These are phyloP conservation scores for Athalia circularis DNA, from an alignment of 2,888 invertebrate species.

Conservation along the genomic window DNA sequence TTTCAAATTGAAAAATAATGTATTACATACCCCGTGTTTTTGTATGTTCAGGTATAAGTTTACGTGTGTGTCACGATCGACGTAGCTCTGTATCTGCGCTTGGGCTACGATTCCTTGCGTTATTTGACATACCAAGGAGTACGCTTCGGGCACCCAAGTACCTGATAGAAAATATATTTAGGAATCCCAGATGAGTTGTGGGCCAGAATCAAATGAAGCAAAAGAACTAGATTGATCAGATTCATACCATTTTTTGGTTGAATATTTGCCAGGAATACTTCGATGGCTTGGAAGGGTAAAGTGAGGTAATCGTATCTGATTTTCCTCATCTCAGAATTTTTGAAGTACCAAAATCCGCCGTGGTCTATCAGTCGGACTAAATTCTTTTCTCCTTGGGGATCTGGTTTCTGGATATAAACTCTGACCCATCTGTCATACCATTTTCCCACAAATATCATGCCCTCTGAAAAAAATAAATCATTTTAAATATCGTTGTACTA, in stretches of 20 bases:
- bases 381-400: conserved; percentile 83
- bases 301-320: conserved; percentile 95
- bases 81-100: conserved; percentile 91
- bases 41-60: conserved; percentile 87
- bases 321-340: conserved; percentile 88
- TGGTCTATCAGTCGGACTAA: conserved; percentile 95
- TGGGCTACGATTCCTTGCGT: conserved; percentile 90
- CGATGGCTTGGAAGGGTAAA: conserved; percentile 97
- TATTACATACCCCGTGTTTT: conserved; percentile 82
- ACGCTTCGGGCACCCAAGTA: conserved; percentile 87
- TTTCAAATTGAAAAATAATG: not conserved
- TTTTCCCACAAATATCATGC: conserved; percentile 92
- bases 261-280: conserved; percentile 94
- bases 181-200: conserved; percentile 11
- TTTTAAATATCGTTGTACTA: conserved; percentile 10
- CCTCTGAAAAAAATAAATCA: conserved; percentile 77
- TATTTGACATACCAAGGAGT: conserved; percentile 85
- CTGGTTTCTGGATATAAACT: conserved; percentile 72
- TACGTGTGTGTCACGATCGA: conserved; percentile 85
- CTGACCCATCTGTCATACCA: conserved; percentile 86
- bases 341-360: conserved; percentile 92
- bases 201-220: not conserved
- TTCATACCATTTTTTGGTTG: conserved; percentile 84
- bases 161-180: conserved; percentile 71
- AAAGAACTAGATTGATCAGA: conserved; percentile 24